These are phyloP conservation scores for Labeo rohita DNA, from an alignment of 2,113 vertebrate genomes.

Conservation along the genomic window DNA sequence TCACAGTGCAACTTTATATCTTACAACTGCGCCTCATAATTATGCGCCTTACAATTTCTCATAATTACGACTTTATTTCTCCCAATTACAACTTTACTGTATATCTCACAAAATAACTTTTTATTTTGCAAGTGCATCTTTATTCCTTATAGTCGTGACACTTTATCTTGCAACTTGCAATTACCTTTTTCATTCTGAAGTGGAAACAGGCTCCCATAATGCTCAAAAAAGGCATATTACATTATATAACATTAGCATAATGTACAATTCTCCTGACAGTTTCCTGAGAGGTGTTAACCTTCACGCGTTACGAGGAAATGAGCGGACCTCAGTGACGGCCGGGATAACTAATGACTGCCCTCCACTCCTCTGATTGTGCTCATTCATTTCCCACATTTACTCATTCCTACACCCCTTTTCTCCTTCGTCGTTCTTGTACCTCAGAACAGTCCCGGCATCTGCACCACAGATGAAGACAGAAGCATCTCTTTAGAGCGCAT, in stretches of 20 bases:
- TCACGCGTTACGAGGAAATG: conserved; percentile 19
- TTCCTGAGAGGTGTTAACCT: conserved; percentile 39
- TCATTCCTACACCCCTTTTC: neutral
- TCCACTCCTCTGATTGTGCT: conserved; percentile 30
- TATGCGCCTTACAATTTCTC: neutral
- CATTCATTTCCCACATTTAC: conserved; percentile 37
- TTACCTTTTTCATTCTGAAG: neutral
- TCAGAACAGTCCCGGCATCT: conserved; percentile 34
- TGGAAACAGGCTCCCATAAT: neutral
- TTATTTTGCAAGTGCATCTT: neutral
- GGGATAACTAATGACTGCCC: conserved; percentile 45
- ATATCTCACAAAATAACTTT: neutral
- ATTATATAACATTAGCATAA: neutral
- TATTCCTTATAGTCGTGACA: neutral
- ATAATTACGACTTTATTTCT: neutral
- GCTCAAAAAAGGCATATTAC: neutral
- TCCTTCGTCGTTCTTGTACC: neutral
- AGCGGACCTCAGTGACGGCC: neutral
- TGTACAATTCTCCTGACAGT: neutral
- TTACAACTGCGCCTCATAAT: neutral
- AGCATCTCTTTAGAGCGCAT: conserved; percentile 44
- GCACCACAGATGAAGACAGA: conserved; percentile 39
- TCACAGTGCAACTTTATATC: neutral
- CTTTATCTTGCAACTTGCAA: neutral
- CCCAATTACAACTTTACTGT: neutral